A percentile compares a stretch with the other conserved stretches of the same genome.
Evolutionary conservation across 2,888 invertebrate genomes (phyloP).

Genomic region (Dryobota labecula): DNA sequence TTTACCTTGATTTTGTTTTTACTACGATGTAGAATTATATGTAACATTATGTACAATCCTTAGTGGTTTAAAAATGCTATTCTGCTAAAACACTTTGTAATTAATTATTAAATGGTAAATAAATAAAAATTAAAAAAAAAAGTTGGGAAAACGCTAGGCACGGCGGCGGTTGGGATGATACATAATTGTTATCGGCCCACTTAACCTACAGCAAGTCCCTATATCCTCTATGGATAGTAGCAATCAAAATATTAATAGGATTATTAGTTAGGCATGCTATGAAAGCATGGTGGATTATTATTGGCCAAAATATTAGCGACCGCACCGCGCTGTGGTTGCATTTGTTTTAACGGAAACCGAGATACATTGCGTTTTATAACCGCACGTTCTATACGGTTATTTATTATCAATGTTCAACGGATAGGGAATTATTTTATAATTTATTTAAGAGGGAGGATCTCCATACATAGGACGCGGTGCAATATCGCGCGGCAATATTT

Average conservation of each 20-base stretch:
- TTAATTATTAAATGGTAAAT: too few relatives aligned
- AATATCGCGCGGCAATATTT: neutral
- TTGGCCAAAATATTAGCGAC: constrained; percentile 47
- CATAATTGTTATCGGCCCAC: too few relatives aligned
- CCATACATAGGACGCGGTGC: neutral
- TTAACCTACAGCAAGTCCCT: neutral
- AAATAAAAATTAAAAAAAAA: too few relatives aligned
- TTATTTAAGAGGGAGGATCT: neutral
- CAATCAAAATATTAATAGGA: constrained; percentile 2
- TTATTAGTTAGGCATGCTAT: constrained; percentile 25
- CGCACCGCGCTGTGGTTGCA: constrained; percentile 44
- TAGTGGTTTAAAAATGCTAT: too few relatives aligned
- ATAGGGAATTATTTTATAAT: neutral
- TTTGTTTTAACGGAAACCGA: constrained; percentile 61
- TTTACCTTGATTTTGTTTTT: too few relatives aligned
- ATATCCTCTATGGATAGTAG: neutral
- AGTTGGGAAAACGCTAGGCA: too few relatives aligned
- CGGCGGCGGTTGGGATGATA: too few relatives aligned
- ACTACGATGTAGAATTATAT: too few relatives aligned
- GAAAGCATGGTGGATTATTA: constrained; percentile 35
- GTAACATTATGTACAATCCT: too few relatives aligned
- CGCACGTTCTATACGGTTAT: constrained; percentile 24
- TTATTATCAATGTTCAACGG: constrained; percentile 16
- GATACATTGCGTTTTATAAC: constrained; percentile 46
- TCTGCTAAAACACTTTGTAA: too few relatives aligned